Evolutionary conservation across 2,113 vertebrate species (phyloP).

Genomic region (Irena cyanogastra): DNA sequence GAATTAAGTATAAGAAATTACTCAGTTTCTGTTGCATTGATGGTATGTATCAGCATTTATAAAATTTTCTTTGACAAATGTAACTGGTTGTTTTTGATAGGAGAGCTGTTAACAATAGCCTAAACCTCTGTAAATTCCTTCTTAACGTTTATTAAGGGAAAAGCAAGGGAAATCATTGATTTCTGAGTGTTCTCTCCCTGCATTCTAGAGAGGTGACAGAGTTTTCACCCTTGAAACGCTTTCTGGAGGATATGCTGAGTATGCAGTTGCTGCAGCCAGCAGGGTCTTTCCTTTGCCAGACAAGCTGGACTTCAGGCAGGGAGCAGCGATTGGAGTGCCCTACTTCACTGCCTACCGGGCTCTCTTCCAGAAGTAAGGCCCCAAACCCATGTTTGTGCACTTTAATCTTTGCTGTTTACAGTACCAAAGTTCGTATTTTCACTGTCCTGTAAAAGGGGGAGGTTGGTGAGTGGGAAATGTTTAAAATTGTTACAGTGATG

Average conservation of each 20-base stretch:
- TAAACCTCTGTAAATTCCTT: not conserved
- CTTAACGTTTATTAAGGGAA: not conserved
- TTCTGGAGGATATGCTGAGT: conserved; percentile 90
- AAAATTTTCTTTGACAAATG: not conserved
- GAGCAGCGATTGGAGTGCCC: conserved; percentile 84
- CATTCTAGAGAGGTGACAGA: conserved; percentile 81
- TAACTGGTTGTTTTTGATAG: not conserved
- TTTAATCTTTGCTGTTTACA: not conserved
- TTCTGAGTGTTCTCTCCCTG: not conserved
- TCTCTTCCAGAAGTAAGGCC: conserved; percentile 86
- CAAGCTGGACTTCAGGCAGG: conserved; percentile 81
- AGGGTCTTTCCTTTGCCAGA: conserved; percentile 78
- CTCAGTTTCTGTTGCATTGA: not conserved
- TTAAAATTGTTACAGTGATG: not conserved
- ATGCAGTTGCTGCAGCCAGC: conserved; percentile 72
- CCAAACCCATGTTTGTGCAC: not conserved
- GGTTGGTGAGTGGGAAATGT: not conserved
- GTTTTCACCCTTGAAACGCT: conserved; percentile 81
- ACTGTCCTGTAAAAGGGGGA: not conserved
- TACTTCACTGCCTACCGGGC: conserved; percentile 94
- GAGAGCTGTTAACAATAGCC: not conserved
- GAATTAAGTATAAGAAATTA: not conserved
- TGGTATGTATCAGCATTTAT: not conserved
- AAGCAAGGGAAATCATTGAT: not conserved
- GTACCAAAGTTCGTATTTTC: fast-evolving